A percentile compares a stretch with the other conserved stretches of the same genome.
phyloP scores from a whole-genome alignment of 2,113 vertebrate genomes.

The Hystrix brachyura region DNA sequence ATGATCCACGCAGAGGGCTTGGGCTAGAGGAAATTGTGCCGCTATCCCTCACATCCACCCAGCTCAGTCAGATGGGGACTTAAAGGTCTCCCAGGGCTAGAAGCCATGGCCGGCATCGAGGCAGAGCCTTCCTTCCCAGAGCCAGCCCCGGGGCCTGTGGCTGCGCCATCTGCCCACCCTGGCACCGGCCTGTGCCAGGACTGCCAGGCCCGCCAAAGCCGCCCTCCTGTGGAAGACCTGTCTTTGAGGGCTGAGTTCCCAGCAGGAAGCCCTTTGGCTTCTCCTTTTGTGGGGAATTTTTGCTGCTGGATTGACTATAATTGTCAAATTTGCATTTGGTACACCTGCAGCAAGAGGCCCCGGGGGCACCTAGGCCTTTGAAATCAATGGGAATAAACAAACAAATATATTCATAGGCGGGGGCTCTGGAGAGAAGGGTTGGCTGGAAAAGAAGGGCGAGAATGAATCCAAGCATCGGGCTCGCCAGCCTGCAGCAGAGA shows the following conservation, averaged over 20 bases:
- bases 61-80: conserved; percentile 22
- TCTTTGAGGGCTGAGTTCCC: conserved; percentile 39
- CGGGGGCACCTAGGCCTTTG: conserved; percentile 61
- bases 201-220: neutral
- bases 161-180: conserved; percentile 19
- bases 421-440: neutral
- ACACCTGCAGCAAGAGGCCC: conserved; percentile 75
- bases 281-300: conserved; percentile 67
- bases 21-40: neutral
- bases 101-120: neutral
- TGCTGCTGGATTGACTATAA: conserved; percentile 61
- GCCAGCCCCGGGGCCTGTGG: neutral
- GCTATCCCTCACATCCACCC: neutral
- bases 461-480: neutral
- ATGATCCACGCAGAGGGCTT: neutral
- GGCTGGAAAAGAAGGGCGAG: neutral
- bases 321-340: conserved; percentile 78
- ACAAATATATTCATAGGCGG: conserved; percentile 67
- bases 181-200: neutral
- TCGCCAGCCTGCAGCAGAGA: neutral
- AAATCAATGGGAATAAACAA: conserved; percentile 80
- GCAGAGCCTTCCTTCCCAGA: conserved; percentile 39
- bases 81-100: neutral
- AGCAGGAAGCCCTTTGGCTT: conserved; percentile 52
- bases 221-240: conserved; percentile 43